Percentiles rank a stretch among this genome's conserved stretches.
phyloP scores from a whole-genome alignment of 2,113 vertebrate genomes.

The Corythaeola cristata region DNA sequence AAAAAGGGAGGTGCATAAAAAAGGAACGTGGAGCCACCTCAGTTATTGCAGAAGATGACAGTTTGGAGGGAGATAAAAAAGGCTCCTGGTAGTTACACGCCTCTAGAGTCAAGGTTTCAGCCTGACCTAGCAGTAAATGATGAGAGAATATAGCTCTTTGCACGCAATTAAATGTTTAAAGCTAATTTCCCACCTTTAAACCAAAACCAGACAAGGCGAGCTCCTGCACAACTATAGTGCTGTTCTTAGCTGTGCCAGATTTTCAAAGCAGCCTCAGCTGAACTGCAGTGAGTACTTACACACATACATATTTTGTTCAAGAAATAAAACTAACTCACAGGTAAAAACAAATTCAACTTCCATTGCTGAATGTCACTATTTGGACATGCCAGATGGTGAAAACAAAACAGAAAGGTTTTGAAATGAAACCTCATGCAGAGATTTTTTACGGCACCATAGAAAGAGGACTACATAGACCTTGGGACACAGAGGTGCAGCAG shows the following conservation, averaged over 20 bases:
- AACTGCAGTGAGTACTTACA: background rate
- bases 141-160: background rate
- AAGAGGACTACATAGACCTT: background rate
- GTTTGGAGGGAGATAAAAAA: background rate
- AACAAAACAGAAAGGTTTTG: background rate
- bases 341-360: background rate
- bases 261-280: background rate
- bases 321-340: background rate
- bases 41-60: background rate
- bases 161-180: background rate
- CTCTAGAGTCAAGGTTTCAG: background rate
- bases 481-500: background rate
- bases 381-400: background rate
- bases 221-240: accelerated
- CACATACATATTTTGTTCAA: background rate
- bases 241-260: background rate
- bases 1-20: background rate
- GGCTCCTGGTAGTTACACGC: background rate
- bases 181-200: background rate
- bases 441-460: background rate
- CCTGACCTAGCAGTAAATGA: background rate
- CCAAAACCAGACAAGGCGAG: background rate
- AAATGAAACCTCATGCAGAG: background rate
- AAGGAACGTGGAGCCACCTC: background rate
- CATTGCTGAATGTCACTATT: background rate